A percentile compares a stretch with the other conserved stretches of the same genome.
Evolutionary conservation across 2,113 vertebrate species (phyloP).

Genomic region (Eulemur rufifrons): DNA sequence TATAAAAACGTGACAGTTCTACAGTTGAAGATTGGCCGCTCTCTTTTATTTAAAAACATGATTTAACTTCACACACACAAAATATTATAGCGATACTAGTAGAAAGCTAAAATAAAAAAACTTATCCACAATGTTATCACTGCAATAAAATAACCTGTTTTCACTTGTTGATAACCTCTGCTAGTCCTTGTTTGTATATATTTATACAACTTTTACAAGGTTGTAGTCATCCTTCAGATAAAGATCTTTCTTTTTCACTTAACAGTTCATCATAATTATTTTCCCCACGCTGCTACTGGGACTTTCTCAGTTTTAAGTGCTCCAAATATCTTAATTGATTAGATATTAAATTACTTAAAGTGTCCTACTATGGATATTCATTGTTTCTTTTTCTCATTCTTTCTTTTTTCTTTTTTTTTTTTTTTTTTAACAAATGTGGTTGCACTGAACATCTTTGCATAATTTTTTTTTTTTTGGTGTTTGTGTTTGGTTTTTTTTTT

Average conservation of each 20-base stretch:
- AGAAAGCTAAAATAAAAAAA: not conserved
- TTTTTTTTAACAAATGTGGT: no score
- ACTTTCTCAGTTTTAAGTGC: not conserved
- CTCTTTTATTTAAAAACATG: conserved; percentile 20
- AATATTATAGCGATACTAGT: not conserved
- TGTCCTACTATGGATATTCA: not conserved
- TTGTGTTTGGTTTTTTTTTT: no score
- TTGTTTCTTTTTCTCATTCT: not conserved
- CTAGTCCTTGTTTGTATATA: not conserved
- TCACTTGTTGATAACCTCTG: not conserved
- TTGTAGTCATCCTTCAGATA: not conserved
- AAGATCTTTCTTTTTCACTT: not conserved
- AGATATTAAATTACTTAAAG: conserved; percentile 31
- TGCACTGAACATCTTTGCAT: no score
- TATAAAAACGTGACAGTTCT: not conserved
- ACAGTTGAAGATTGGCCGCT: not conserved
- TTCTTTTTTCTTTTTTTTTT: not conserved
- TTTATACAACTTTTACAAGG: not conserved
- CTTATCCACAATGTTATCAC: not conserved
- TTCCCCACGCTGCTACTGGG: not conserved
- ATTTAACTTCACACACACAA: not conserved
- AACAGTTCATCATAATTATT: not conserved
- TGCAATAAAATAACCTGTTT: not conserved
- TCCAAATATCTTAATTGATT: not conserved
- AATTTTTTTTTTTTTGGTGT: no score